A percentile compares a stretch with the other conserved stretches of the same genome.
These are phyloP conservation scores for Graphium colonna DNA, from an alignment of 2,888 invertebrate species.

Conservation along the genomic window DNA sequence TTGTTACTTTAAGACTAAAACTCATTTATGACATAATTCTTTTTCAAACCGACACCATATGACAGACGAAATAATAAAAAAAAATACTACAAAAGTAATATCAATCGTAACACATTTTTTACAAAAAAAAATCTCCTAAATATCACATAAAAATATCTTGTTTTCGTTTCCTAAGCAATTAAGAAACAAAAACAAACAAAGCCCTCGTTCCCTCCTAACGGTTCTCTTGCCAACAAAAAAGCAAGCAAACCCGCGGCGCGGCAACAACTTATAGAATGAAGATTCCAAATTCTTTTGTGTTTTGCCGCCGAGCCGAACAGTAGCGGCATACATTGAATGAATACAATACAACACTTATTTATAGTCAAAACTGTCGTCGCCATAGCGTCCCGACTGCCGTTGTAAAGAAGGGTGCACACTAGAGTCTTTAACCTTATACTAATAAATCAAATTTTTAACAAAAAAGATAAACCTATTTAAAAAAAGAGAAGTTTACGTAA, in stretches of 20 bases:
- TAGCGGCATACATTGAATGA: constrained; percentile 75
- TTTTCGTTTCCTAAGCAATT: not conserved
- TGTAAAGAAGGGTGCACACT: constrained; percentile 6
- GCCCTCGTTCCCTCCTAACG: constrained; percentile 29
- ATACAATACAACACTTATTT: constrained; percentile 80
- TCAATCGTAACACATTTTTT: too few species aligned
- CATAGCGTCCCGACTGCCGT: constrained; percentile 65
- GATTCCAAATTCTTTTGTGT: constrained; percentile 76
- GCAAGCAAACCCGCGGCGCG: constrained; percentile 11
- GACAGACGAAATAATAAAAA: too few species aligned
- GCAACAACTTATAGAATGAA: constrained; percentile 37
- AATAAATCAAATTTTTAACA: too few species aligned
- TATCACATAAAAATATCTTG: too few species aligned
- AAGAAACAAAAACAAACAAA: constrained; percentile 6
- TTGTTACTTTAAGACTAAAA: too few species aligned
- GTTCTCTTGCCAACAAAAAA: not conserved
- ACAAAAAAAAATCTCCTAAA: too few species aligned
- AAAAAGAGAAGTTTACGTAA: too few species aligned
- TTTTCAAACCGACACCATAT: too few species aligned
- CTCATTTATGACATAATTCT: too few species aligned
- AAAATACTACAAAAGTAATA: too few species aligned
- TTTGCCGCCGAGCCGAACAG: constrained; percentile 65
- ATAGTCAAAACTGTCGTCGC: constrained; percentile 77
- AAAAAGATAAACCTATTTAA: too few species aligned
- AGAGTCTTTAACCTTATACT: too few species aligned